phyloP scores from a whole-genome alignment of 1,140 invertebrate species.

The Cherax destructor region DNA sequence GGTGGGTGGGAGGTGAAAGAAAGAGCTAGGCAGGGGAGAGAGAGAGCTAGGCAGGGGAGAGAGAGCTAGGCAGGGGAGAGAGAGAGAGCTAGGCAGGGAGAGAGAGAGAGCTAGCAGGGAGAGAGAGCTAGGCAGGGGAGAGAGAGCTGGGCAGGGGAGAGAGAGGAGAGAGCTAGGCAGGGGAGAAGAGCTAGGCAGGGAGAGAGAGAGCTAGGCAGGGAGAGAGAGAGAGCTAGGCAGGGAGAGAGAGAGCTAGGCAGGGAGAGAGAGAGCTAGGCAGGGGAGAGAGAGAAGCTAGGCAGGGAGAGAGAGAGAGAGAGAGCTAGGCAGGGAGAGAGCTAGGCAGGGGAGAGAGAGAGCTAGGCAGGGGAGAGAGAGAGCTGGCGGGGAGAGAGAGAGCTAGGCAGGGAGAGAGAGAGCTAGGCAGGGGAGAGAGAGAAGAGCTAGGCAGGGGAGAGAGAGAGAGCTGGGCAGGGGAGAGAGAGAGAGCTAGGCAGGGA shows the following conservation, averaged over 20 bases:
- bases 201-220: not conserved
- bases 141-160: constrained; percentile 2
- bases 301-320: no score
- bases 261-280: not conserved
- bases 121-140: constrained; percentile 28
- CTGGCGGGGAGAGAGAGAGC: no score
- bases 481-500: not conserved
- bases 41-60: not conserved
- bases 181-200: not conserved
- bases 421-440: no score
- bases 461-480: not conserved
- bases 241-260: not conserved
- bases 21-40: not conserved
- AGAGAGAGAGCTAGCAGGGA: not conserved
- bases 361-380: no score
- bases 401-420: no score
- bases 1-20: no score
- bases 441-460: no score
- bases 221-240: not conserved
- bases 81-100: no score
- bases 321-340: no score
- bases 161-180: not conserved
- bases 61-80: no score
- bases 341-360: no score
- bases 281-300: no score